Evolutionary conservation across 2,113 vertebrate species (phyloP).

Genomic region (Chaenogobius annularis): DNA sequence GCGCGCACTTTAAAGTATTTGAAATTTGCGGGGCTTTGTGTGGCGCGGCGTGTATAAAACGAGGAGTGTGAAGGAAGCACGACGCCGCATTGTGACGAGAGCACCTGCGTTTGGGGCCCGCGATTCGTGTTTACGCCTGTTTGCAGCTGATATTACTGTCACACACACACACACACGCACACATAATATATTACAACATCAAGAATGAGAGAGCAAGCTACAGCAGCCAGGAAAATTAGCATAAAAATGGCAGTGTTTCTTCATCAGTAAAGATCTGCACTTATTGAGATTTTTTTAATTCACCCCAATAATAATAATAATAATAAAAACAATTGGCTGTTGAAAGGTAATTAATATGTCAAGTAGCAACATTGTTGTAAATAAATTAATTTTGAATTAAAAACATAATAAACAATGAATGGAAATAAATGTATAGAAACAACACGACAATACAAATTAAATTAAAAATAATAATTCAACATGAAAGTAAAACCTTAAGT

Average conservation of each 20-base stretch:
- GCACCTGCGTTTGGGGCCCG: constrained; percentile 64
- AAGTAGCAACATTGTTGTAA: not conserved
- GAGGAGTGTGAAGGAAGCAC: constrained; percentile 53
- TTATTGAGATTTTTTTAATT: not conserved
- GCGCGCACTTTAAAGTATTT: constrained; percentile 68
- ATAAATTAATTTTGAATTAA: not conserved
- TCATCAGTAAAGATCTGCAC: not conserved
- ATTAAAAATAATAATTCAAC: not conserved
- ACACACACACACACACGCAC: constrained; percentile 13
- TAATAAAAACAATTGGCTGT: not conserved
- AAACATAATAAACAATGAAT: not conserved
- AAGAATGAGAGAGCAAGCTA: not conserved
- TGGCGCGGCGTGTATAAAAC: constrained; percentile 34
- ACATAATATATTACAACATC: not conserved
- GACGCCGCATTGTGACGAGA: constrained; percentile 13
- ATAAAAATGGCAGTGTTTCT: not conserved
- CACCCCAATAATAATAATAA: not conserved
- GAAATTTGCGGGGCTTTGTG: constrained; percentile 67
- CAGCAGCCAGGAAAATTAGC: not conserved
- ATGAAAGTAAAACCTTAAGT: not conserved
- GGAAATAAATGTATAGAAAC: not conserved
- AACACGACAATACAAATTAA: too few relatives aligned
- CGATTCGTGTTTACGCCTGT: constrained; percentile 39
- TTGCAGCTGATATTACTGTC: constrained; percentile 23
- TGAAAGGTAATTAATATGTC: not conserved